Evolutionary conservation across 2,888 invertebrate genomes (phyloP), one percentile per base, ranked within the genome.

Genomic region (Cancer borealis): DNA sequence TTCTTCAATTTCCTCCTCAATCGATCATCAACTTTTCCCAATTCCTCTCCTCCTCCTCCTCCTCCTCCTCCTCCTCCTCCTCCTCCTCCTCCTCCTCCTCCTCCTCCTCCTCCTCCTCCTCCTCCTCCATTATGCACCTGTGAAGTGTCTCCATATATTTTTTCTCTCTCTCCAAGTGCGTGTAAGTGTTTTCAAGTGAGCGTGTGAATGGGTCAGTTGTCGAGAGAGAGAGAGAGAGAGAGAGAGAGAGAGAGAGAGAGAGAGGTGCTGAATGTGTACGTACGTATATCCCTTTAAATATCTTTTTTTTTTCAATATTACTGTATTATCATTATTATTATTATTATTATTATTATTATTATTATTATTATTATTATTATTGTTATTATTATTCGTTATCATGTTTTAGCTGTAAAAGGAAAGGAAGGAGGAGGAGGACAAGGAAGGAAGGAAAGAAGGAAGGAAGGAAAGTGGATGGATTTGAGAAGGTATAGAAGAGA

Each of bases 211-310:
- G 49, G 14, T 66, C 66, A 66, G 66, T 66, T 66, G 66, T 66
- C 66, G 73, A 73, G 73, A 73, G 73, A 73, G 73, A 73, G 26
- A n/a, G 88, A 47, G 88, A 88, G 88, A 47, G 47, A 88, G 47
- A 88, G 88, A 47, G 88, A 47, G n/a, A n/a, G 47, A 47, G 88
- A 54, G 21, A 39, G 39, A 47, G 54, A 47, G 26, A 14, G 49
- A 14, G 47, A 46, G 49, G 17, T 12, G 17, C 14, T 17, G 54
- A 12, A 14, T 54, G 54, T 54, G 2, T 54, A 17, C 17, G 12
- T 12, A 14, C 17, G 10, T 21, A 8, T 73, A 73, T 73, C 73
- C 73, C 0, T 73, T 73, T 73, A 73, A 73, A 73, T 73, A 73
- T 73, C 26, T 73, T 73, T 73, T 26, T 73, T 8, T 73, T 17